phyloP scores from a whole-genome alignment of 1,140 invertebrate species.

The Parasteatoda tepidariorum region DNA sequence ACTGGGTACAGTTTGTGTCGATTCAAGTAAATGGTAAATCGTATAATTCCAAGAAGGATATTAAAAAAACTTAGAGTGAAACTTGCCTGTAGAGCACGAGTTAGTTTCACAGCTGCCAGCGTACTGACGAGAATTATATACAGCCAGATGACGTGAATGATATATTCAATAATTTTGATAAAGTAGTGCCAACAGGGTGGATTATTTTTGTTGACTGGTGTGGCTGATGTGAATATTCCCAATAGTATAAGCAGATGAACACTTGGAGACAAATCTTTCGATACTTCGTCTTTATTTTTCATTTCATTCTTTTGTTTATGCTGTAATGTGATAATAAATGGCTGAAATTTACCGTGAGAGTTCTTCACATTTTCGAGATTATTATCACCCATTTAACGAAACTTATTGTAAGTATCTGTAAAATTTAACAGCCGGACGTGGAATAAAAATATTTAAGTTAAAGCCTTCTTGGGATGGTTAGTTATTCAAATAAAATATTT shows the following conservation, averaged over 20 bases:
- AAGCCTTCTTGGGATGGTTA: too few species aligned
- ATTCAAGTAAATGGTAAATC: slow-evolving; percentile 19
- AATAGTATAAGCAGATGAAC: slow-evolving; percentile 10
- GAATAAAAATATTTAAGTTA: too few species aligned
- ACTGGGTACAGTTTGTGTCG: not conserved
- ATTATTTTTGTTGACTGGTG: not conserved
- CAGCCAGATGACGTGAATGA: slow-evolving; percentile 14
- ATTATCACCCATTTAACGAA: too few species aligned
- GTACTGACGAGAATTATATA: slow-evolving; percentile 4
- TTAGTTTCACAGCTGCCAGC: not conserved
- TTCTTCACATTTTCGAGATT: not conserved
- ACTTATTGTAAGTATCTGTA: too few species aligned
- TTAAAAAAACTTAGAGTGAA: slow-evolving; percentile 27
- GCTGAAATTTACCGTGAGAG: not conserved
- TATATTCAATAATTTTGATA: not conserved
- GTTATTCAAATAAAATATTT: too few species aligned
- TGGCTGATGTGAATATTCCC: slow-evolving; percentile 8
- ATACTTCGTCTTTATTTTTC: not conserved
- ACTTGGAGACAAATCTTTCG: slow-evolving; percentile 20
- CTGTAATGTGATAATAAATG: not conserved
- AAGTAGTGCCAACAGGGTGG: not conserved
- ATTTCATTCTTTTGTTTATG: not conserved
- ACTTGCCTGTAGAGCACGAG: not conserved
- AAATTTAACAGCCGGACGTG: too few species aligned
- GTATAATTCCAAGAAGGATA: slow-evolving; percentile 6